These are phyloP conservation scores for Pandemis cinnamomeana DNA, from an alignment of 2,888 invertebrate species.

Conservation along the genomic window DNA sequence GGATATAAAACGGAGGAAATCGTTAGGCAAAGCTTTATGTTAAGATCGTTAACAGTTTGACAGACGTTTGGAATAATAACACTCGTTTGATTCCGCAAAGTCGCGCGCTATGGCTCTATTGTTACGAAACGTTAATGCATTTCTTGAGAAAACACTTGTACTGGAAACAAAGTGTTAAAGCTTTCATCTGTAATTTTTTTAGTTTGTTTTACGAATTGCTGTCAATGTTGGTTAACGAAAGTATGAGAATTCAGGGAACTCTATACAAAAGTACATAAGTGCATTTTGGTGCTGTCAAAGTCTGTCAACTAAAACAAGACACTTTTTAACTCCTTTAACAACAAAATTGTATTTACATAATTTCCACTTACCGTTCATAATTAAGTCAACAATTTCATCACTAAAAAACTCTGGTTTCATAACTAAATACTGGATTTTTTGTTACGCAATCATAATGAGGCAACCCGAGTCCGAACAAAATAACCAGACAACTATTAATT, in stretches of 20 bases:
- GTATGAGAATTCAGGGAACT: slow-evolving; percentile 6
- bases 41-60: slow-evolving; percentile 56
- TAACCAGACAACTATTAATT: slow-evolving; percentile 45
- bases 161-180: slow-evolving; percentile 29
- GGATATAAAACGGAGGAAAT: slow-evolving; percentile 56
- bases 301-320: no score
- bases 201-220: slow-evolving; percentile 19
- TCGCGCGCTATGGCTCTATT: slow-evolving; percentile 30
- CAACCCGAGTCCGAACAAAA: background rate
- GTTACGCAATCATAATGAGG: background rate
- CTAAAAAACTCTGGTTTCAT: no score
- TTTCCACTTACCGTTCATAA: background rate
- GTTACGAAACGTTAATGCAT: slow-evolving; percentile 33
- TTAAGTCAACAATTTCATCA: no score
- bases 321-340: background rate
- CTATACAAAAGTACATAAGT: no score
- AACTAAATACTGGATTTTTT: no score
- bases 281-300: background rate
- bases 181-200: slow-evolving; percentile 17
- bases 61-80: slow-evolving; percentile 64
- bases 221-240: slow-evolving; percentile 23
- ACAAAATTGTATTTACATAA: background rate
- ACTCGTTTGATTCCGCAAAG: slow-evolving; percentile 48
- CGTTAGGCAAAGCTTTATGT: slow-evolving; percentile 48
- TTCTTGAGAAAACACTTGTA: slow-evolving; percentile 31